These are phyloP conservation scores for Eilema depressum DNA, from an alignment of 2,888 invertebrate species.

Conservation along the genomic window DNA sequence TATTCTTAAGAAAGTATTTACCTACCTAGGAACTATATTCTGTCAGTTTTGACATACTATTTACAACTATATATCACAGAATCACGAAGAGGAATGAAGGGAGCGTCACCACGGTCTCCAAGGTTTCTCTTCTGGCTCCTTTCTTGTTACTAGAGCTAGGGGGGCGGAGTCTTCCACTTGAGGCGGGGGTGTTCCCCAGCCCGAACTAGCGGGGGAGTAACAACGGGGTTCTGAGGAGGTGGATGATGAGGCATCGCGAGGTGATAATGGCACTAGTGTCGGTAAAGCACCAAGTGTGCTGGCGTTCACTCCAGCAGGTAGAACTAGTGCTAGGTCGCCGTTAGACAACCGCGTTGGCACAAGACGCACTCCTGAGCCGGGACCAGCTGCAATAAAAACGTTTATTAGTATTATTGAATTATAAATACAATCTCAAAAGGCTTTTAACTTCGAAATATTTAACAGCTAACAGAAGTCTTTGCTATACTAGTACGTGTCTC, in stretches of 20 bases:
- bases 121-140: constrained; percentile 90
- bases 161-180: constrained; percentile 84
- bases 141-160: constrained; percentile 91
- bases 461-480: too few relatives aligned
- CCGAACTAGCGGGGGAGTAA: constrained; percentile 87
- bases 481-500: neutral
- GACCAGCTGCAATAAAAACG: constrained; percentile 85
- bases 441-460: too few relatives aligned
- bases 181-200: constrained; percentile 80
- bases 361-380: constrained; percentile 90
- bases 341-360: constrained; percentile 94
- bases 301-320: constrained; percentile 89
- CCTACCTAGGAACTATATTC: constrained; percentile 67
- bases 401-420: constrained; percentile 19
- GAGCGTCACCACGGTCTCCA: constrained; percentile 93
- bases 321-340: constrained; percentile 93
- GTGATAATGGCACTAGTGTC: constrained; percentile 91
- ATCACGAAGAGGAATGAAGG: constrained; percentile 58
- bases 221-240: constrained; percentile 88
- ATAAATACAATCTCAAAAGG: constrained; percentile 3
- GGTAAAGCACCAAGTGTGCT: constrained; percentile 87
- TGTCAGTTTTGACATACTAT: constrained; percentile 55
- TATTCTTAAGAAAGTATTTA: constrained; percentile 30
- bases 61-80: constrained; percentile 62
- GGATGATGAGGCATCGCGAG: constrained; percentile 90